phyloP scores from a whole-genome alignment of 2,113 vertebrate species.

The Leptocoma aspasia region DNA sequence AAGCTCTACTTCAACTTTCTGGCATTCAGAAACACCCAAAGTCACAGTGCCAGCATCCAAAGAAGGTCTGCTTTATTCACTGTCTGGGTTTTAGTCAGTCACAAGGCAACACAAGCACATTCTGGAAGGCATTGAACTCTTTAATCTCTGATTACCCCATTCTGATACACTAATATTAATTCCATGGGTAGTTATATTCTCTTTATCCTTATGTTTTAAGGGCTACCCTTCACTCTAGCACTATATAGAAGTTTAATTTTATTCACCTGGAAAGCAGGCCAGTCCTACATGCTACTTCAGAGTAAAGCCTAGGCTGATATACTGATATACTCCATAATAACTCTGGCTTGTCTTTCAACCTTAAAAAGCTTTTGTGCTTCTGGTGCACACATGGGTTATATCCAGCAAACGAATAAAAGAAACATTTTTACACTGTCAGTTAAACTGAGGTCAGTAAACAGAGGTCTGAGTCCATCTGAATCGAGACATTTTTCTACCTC shows the following conservation, averaged over 20 bases:
- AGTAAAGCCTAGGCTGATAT: neutral
- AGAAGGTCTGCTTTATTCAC: neutral
- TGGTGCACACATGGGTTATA: neutral
- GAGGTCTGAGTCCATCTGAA: neutral
- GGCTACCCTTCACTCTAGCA: neutral
- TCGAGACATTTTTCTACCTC: neutral
- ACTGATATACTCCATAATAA: neutral
- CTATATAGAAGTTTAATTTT: neutral
- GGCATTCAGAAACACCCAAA: neutral
- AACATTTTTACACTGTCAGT: neutral
- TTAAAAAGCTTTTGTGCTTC: neutral
- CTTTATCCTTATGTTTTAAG: neutral
- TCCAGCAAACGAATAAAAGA: neutral
- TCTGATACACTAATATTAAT: neutral
- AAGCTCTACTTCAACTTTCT: neutral
- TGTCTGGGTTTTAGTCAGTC: neutral
- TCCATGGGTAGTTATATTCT: neutral
- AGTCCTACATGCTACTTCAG: neutral
- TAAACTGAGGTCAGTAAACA: neutral
- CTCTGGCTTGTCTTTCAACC: neutral
- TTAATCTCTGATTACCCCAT: neutral
- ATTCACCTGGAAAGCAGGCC: neutral
- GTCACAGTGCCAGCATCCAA: neutral
- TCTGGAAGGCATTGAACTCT: neutral
- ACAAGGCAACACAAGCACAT: neutral